Conservation (phyloP, 1,140 invertebrate species). For the Tigriopus japonicus region DNA sequence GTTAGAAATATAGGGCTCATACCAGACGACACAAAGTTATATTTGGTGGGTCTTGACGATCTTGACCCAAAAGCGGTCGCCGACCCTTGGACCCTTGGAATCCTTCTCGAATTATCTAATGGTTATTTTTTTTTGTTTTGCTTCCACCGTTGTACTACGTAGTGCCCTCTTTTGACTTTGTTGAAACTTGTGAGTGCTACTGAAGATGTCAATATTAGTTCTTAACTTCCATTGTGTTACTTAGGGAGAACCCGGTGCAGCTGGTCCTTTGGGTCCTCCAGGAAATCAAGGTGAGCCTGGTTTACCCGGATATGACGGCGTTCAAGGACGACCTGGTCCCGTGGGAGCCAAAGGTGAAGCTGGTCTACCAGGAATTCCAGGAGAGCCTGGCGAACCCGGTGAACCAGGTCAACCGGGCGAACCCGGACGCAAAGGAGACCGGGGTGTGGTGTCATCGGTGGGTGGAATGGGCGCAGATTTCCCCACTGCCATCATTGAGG, state of each 20-base stretch:
- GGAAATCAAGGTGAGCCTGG: background rate
- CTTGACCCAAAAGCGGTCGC: too few relatives aligned
- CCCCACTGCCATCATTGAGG: slow-evolving; percentile 42
- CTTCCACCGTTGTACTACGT: too few relatives aligned
- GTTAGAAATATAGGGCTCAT: too few relatives aligned
- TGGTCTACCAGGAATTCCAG: background rate
- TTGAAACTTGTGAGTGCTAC: too few relatives aligned
- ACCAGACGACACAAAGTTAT: too few relatives aligned
- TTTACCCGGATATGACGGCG: slow-evolving; percentile 11
- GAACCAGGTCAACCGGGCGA: background rate
- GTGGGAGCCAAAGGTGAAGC: slow-evolving; percentile 16
- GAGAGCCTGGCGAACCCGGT: slow-evolving; percentile 6
- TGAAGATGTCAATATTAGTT: too few relatives aligned
- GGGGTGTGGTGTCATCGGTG: slow-evolving; percentile 73
- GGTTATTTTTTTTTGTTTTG: too few relatives aligned
- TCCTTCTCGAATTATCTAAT: too few relatives aligned
- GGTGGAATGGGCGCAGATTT: slow-evolving; percentile 78
- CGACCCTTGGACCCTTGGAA: too few relatives aligned
- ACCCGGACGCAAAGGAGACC: slow-evolving; percentile 46
- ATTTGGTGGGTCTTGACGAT: too few relatives aligned
- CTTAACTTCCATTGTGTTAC: background rate
- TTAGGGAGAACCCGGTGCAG: background rate
- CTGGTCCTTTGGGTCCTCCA: background rate
- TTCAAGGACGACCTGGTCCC: slow-evolving; percentile 17
- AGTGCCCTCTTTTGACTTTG: too few relatives aligned